Percentiles rank a stretch among this genome's conserved stretches.
These are phyloP conservation scores for Rugalucina vietnamica DNA, from an alignment of 2,888 invertebrate genomes.

Conservation along the genomic window DNA sequence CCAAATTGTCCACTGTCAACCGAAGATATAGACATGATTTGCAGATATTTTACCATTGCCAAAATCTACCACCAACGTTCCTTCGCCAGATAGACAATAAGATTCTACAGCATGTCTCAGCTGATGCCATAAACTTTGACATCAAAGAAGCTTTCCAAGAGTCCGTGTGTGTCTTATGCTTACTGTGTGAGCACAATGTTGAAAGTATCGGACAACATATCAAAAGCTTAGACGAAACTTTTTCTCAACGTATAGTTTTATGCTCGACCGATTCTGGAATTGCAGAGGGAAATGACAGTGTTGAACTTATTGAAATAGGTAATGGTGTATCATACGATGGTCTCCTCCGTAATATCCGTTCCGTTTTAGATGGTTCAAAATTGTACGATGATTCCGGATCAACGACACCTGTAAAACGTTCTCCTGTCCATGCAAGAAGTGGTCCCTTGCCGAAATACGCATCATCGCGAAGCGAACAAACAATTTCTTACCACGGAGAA, in stretches of 20 bases:
- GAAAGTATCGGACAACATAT: neutral
- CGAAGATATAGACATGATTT: neutral
- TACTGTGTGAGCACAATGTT: neutral
- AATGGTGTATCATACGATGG: neutral
- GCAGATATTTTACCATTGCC: neutral
- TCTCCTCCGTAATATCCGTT: neutral
- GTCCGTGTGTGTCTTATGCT: neutral
- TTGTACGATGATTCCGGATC: neutral
- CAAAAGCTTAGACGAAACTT: neutral
- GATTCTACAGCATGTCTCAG: neutral
- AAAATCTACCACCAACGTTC: neutral
- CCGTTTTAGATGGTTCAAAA: neutral
- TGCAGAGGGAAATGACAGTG: neutral
- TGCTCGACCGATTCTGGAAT: neutral
- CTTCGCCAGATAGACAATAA: neutral
- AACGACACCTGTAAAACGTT: neutral
- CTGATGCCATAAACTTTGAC: neutral
- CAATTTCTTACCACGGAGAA: neutral
- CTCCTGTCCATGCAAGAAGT: too few species aligned
- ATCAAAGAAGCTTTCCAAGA: neutral
- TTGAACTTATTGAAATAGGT: neutral
- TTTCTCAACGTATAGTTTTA: neutral
- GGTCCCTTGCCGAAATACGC: neutral
- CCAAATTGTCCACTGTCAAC: neutral
- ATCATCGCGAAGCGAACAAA: neutral